These are phyloP conservation scores for Nymphalis io DNA, from an alignment of 1,140 invertebrate species.

Conservation along the genomic window DNA sequence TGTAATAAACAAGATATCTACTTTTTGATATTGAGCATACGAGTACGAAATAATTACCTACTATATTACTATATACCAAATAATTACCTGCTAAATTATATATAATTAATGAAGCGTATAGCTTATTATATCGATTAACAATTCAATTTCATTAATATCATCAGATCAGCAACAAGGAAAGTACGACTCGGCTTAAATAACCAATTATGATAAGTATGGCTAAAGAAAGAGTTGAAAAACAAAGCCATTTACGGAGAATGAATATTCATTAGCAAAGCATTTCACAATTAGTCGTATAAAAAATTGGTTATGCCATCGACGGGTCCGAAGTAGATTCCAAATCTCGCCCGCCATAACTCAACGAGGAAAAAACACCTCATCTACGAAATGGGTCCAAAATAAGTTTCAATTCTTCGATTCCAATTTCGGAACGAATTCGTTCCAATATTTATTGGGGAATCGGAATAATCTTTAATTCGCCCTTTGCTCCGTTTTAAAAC, in stretches of 20 bases:
- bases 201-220: too few relatives aligned
- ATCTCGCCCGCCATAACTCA: conserved; percentile 54
- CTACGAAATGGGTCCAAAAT: conserved; percentile 70
- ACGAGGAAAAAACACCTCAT: conserved; percentile 71
- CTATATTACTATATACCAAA: too few relatives aligned
- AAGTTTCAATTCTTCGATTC: conserved; percentile 77
- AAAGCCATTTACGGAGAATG: background rate
- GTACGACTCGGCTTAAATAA: too few relatives aligned
- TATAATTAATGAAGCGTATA: too few relatives aligned
- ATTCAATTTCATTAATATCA: too few relatives aligned
- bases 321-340: conserved; percentile 28
- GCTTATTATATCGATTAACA: too few relatives aligned
- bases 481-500: conserved; percentile 67
- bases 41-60: too few relatives aligned
- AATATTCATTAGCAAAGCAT: conserved; percentile 25
- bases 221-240: too few relatives aligned
- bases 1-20: too few relatives aligned
- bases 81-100: too few relatives aligned
- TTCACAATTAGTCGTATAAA: conserved; percentile 24
- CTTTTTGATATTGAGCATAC: too few relatives aligned
- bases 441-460: conserved; percentile 77
- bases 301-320: background rate
- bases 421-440: conserved; percentile 73
- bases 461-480: conserved; percentile 78
- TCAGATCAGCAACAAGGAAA: too few relatives aligned